These are phyloP conservation scores for Drymonia ruficornis DNA, from an alignment of 2,888 invertebrate species.

Conservation along the genomic window DNA sequence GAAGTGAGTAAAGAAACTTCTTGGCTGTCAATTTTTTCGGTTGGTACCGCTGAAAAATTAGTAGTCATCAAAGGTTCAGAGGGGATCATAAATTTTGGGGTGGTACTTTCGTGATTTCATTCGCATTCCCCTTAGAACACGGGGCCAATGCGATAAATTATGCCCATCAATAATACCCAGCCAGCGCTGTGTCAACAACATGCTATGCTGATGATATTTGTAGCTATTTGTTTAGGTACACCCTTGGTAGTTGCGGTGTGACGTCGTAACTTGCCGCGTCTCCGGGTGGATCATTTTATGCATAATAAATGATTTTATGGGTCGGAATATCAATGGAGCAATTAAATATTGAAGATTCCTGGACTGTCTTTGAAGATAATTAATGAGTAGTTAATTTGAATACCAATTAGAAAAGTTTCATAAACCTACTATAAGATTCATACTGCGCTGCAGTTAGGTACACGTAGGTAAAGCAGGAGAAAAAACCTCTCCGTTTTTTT, in stretches of 20 bases:
- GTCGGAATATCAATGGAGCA: slow-evolving; percentile 42
- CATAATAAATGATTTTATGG: slow-evolving; percentile 51
- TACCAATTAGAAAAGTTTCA: no score
- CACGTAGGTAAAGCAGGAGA: no score
- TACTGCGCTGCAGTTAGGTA: no score
- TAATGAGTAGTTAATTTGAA: not conserved
- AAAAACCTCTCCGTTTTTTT: no score
- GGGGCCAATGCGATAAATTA: slow-evolving; percentile 75
- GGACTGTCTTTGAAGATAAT: not conserved
- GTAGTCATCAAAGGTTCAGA: slow-evolving; percentile 71
- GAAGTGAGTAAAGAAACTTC: slow-evolving; percentile 47
- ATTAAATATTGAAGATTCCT: slow-evolving; percentile 19
- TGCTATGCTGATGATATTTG: slow-evolving; percentile 57
- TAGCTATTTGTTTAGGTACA: slow-evolving; percentile 50
- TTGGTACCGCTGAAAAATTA: slow-evolving; percentile 68
- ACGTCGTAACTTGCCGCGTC: slow-evolving; percentile 45
- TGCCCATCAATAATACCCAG: slow-evolving; percentile 76
- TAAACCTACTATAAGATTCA: no score
- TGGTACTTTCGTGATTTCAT: slow-evolving; percentile 72
- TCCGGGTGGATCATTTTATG: slow-evolving; percentile 47
- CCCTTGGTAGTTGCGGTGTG: slow-evolving; percentile 32
- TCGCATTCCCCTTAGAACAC: slow-evolving; percentile 71
- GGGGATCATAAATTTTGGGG: slow-evolving; percentile 74
- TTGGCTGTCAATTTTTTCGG: slow-evolving; percentile 54
- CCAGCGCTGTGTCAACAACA: slow-evolving; percentile 75